Evolutionary conservation across 2,797 vertebrate species (phyloP).

Genomic region (Eospalax fontanierii): DNA sequence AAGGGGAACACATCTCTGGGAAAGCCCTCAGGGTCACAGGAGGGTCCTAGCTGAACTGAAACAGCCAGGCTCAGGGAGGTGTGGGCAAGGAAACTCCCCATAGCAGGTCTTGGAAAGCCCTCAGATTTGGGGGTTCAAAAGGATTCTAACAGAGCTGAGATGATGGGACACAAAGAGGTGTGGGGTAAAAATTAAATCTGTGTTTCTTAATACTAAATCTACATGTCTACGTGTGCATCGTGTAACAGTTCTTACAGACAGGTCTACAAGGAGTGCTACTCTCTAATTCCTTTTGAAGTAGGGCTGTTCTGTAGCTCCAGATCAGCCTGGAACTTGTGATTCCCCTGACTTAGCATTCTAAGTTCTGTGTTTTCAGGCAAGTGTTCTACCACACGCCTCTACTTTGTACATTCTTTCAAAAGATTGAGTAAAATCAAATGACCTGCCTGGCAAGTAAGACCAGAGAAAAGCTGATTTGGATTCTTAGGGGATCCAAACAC

Average conservation of each 20-base stretch:
- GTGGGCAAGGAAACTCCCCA: too few relatives aligned
- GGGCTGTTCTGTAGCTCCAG: neutral
- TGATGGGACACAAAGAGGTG: too few relatives aligned
- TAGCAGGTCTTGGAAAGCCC: too few relatives aligned
- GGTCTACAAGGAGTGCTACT: neutral
- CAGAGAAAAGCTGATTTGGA: neutral
- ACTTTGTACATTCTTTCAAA: neutral
- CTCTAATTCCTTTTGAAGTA: neutral
- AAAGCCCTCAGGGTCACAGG: too few relatives aligned
- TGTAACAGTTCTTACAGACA: neutral
- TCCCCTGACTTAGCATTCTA: neutral
- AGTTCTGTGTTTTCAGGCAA: neutral
- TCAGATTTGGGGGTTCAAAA: too few relatives aligned
- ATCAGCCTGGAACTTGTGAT: neutral
- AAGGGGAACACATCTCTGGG: too few relatives aligned
- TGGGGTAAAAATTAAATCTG: neutral
- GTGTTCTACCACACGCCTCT: neutral
- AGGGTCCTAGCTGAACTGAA: too few relatives aligned
- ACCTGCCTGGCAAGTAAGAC: too few relatives aligned
- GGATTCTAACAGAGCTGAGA: too few relatives aligned
- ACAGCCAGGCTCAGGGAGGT: too few relatives aligned
- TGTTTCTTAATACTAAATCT: neutral
- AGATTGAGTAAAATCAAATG: neutral
- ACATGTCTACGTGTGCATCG: rapidly evolving
- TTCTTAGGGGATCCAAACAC: neutral